Conservation (phyloP, 2,113 vertebrate genomes). For the Eidolon helvum region DNA sequence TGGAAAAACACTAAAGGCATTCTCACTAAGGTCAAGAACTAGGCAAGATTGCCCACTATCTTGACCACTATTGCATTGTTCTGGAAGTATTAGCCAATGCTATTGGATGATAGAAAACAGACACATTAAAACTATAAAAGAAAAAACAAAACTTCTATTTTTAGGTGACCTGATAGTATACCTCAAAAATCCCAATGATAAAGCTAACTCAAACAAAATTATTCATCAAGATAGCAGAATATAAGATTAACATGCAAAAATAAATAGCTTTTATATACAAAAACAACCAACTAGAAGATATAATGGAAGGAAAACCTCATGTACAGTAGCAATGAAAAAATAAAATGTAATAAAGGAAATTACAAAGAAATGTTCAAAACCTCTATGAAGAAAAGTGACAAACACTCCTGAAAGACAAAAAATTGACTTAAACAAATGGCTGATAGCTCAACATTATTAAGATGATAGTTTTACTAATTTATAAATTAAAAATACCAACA, state of each 20-base stretch:
- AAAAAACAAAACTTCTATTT: not conserved
- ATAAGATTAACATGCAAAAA: not conserved
- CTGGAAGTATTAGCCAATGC: not conserved
- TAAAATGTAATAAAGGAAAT: not conserved
- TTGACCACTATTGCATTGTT: not conserved
- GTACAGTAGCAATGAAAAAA: not conserved
- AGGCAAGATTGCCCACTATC: not conserved
- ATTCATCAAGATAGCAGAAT: not conserved
- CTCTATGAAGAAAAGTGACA: not conserved
- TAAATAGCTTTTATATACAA: not conserved
- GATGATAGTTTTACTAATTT: not conserved
- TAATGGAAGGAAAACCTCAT: not conserved
- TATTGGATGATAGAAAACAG: not conserved
- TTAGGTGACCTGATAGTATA: not conserved
- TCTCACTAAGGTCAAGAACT: not conserved
- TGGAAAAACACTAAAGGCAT: conserved; percentile 14
- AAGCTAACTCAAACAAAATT: not conserved
- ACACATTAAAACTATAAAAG: not conserved
- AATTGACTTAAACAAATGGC: not conserved
- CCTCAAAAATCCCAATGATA: not conserved
- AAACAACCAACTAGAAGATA: not conserved
- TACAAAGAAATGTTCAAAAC: not conserved
- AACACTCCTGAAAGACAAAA: not conserved
- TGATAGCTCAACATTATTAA: not conserved
- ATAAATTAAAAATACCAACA: not conserved